Evolutionary conservation across 2,113 vertebrate genomes (phyloP), one percentile per base, ranked within the genome.

Genomic region (Podarcis muralis): DNA sequence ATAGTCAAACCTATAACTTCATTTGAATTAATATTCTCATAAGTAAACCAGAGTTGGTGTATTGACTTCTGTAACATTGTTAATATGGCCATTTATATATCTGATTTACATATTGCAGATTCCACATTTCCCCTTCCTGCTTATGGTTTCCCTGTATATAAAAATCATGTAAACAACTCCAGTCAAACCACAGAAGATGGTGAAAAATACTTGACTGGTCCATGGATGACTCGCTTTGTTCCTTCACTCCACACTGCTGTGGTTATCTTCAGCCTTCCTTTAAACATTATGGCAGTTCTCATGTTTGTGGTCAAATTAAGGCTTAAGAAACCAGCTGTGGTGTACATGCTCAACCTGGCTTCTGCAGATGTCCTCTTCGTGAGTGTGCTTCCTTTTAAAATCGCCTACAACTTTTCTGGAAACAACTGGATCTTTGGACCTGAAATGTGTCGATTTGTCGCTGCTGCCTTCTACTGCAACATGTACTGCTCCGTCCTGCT

Each of bases 401-500:
- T 93, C 0, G 86, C 96, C 85, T 98, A 99, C 48, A 91, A 97
- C 92, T 98, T 97, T 77, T 91, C 96, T 0, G 96, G 97, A 88
- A 98, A 97, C 30, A 91, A 98, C 68, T 97, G 95, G 98, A 83
- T 89, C 37, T 98, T 97, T 11, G 98, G 98, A n/a, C 86, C 96
- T 0, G 65, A 89, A 57, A 89, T 96, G 95, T 98, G 97, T n/a
- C 93, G 83, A 66, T 84, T 97, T 1, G 93, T 97, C 89, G 97
- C 97, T 0, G 95, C 95, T 0, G 96, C 97, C 0, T 98, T 98
- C 92, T 98, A 96, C 87, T 96, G 96, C 89, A 98, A 98, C 92
- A 97, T 98, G 98, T 98, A 98, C 43, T 98, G 98, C 92, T 98
- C 98, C 0, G 92, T 98, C 84, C 96, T 98, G 95, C 97, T 98